Base-by-base conservation (phyloP, 2,888 invertebrate genomes). In the Megalurothrips usitatus region DNA sequence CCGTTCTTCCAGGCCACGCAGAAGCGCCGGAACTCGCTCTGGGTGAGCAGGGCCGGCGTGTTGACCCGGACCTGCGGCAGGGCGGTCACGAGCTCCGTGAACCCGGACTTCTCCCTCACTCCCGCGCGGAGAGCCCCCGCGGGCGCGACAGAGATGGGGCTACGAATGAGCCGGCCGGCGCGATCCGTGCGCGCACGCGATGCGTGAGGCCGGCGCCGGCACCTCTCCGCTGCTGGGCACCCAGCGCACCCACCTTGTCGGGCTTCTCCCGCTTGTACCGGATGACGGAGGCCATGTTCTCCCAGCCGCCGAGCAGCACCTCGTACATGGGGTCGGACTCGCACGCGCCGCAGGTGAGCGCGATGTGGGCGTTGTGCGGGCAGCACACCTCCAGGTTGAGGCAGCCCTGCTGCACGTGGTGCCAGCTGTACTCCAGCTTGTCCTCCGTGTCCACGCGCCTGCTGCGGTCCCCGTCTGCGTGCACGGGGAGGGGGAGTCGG, bases 261-360 rank as follows among this genome's bases (percentile, higher is more conserved):
- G 91, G 92, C 85, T 90, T 89, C 86, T 90, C 89, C 84, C 90
- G 89, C 88, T 90, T 89, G 86, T 90, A 88, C 86, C 92, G 90
- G 86, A 92, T 91, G 83, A 90, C 91, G 68, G 92, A 92, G 84
- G 91, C 89, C 79, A 88, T 89, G 86, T 92, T 92, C 82, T 91
- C 90, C 92, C 92, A 92, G 82, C 92, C 92, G 80, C 92, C 92
- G 84, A 92, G 89, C 84, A 92, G 89, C 83, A 92, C 88, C 88
- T 92, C 92, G 86, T 92, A 91, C 88, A 92, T 91, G 47, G 91
- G 91, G 84, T 90, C 89, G 82, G 90, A 88, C 85, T 91, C 91
- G 75, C 86, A 88, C 80, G 90, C 89, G 26, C 87, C 89, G 83
- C 87, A 85, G 78, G 91, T 89, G 83, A 92, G 88, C 83, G 91